These are phyloP conservation scores for Cricetomys ansorgei DNA, from an alignment of 2,113 vertebrate species.

Conservation along the genomic window DNA sequence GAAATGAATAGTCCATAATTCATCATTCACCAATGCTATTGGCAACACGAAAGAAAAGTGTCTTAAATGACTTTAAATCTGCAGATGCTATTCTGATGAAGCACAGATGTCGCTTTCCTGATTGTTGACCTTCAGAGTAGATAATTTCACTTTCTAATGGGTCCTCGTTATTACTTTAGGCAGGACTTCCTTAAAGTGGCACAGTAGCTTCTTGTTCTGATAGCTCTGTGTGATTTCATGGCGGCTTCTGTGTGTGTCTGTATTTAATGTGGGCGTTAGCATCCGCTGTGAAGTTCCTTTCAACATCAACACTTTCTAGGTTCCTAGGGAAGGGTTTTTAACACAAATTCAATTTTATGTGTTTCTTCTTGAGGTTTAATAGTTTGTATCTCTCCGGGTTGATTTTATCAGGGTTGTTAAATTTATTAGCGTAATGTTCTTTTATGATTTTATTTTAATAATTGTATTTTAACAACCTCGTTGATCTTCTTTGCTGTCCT, in stretches of 20 bases:
- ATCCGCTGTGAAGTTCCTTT: background rate
- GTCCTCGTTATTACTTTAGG: background rate
- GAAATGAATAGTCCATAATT: background rate
- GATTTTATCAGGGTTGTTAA: background rate
- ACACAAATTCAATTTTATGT: background rate
- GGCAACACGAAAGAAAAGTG: background rate
- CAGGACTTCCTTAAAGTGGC: background rate
- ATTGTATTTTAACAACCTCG: background rate
- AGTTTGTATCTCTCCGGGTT: background rate
- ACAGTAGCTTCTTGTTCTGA: background rate
- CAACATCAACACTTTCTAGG: background rate
- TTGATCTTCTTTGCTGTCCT: background rate
- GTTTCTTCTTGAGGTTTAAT: background rate
- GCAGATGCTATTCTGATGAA: background rate
- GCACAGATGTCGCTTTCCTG: slow-evolving; percentile 41
- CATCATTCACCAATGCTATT: background rate
- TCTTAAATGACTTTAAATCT: background rate
- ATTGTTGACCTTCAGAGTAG: background rate
- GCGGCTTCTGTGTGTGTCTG: background rate
- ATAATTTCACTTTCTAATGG: background rate
- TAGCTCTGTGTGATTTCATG: background rate
- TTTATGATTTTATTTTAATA: slow-evolving; percentile 12
- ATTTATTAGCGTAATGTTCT: background rate
- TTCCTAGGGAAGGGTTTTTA: background rate
- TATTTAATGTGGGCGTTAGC: background rate